These are phyloP conservation scores for Troides aeacus DNA, from an alignment of 2,888 invertebrate genomes.

Conservation along the genomic window DNA sequence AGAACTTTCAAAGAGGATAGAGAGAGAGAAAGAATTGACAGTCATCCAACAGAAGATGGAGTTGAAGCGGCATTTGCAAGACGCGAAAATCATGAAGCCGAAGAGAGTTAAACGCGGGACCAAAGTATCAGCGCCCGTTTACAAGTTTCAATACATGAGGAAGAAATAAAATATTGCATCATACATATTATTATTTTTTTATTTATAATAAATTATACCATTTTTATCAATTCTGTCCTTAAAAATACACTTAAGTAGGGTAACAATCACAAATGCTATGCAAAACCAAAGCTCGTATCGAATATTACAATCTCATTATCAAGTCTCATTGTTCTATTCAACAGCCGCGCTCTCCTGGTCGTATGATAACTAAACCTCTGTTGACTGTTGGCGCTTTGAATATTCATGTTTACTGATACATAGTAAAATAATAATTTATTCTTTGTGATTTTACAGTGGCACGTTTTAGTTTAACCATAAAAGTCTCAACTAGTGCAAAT, in stretches of 20 bases:
- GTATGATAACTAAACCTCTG: no score
- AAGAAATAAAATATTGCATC: slow-evolving; percentile 81
- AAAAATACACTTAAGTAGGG: slow-evolving; percentile 20
- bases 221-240: slow-evolving; percentile 21
- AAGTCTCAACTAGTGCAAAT: no score
- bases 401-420: no score
- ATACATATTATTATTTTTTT: background rate
- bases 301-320: background rate
- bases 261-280: slow-evolving; percentile 28
- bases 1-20: slow-evolving; percentile 87
- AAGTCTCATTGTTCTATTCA: no score
- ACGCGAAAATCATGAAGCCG: slow-evolving; percentile 83
- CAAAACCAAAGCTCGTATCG: slow-evolving; percentile 1
- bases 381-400: no score
- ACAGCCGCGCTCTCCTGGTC: no score
- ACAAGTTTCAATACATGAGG: slow-evolving; percentile 89
- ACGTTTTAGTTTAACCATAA: no score
- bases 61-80: slow-evolving; percentile 83
- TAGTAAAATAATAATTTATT: no score
- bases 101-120: slow-evolving; percentile 83
- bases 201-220: slow-evolving; percentile 41
- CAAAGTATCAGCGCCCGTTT: slow-evolving; percentile 85
- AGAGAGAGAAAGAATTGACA: slow-evolving; percentile 87
- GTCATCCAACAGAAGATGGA: slow-evolving; percentile 90
- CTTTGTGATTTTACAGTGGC: no score